Percentiles rank a stretch among this genome's conserved stretches.
Evolutionary conservation across 2,888 invertebrate species (phyloP).

Genomic region (Ectemnius cavifrons): DNA sequence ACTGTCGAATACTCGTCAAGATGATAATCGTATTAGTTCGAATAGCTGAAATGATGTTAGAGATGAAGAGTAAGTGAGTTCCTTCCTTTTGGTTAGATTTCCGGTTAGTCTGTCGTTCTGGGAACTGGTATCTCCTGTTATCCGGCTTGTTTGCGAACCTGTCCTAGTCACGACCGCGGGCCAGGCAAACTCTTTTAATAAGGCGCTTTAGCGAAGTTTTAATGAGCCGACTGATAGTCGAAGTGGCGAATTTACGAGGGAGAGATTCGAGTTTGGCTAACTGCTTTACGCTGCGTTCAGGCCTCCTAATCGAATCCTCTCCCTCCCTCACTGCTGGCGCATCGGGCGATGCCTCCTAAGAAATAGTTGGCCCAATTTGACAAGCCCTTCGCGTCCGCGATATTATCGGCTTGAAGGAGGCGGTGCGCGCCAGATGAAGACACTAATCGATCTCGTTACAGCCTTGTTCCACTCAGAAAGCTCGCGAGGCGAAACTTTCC

Average conservation of each 20-base stretch:
- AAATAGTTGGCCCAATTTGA: conserved; percentile 11
- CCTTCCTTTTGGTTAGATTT: conserved; percentile 4
- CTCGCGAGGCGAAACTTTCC: conserved; percentile 32
- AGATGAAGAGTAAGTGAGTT: neutral
- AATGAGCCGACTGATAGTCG: neutral
- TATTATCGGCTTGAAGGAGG: conserved; percentile 40
- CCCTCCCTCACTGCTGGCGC: neutral
- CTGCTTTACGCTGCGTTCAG: neutral
- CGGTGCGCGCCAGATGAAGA: conserved; percentile 21
- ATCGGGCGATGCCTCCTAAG: conserved; percentile 14
- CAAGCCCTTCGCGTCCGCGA: conserved; percentile 24
- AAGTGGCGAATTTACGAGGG: neutral
- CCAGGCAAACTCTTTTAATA: neutral
- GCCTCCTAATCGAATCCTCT: neutral
- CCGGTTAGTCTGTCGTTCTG: neutral
- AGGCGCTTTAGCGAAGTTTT: conserved; percentile 1
- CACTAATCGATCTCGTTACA: conserved; percentile 42
- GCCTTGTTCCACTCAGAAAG: conserved; percentile 31
- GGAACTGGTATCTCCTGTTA: conserved; percentile 6
- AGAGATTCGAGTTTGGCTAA: neutral
- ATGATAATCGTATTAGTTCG: too few relatives aligned
- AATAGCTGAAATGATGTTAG: neutral
- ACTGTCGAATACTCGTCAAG: too few relatives aligned
- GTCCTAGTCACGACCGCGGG: neutral
- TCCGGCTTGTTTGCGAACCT: conserved; percentile 1